These are phyloP conservation scores for Gastrophryne carolinensis DNA, from an alignment of 2,797 vertebrate genomes.

Conservation along the genomic window DNA sequence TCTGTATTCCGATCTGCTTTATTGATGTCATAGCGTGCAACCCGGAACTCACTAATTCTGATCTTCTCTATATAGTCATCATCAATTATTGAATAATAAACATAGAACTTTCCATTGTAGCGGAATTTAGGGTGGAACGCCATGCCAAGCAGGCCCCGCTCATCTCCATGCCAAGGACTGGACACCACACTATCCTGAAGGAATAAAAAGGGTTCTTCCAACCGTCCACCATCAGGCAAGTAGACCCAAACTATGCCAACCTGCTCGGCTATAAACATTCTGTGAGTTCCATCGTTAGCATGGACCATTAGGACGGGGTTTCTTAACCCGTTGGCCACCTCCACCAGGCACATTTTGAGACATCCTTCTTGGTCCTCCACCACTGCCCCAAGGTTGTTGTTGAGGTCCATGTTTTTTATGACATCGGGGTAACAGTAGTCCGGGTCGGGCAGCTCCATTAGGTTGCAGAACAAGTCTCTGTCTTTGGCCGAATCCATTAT, in stretches of 20 bases:
- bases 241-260: constrained; percentile 82
- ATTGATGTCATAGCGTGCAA: constrained; percentile 74
- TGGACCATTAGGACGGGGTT: constrained; percentile 81
- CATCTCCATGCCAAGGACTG: constrained; percentile 77
- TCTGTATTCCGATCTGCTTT: constrained; percentile 75
- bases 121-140: constrained; percentile 79
- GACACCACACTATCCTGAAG: constrained; percentile 76
- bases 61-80: constrained; percentile 72
- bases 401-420: constrained; percentile 69
- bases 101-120: constrained; percentile 77
- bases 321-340: constrained; percentile 78
- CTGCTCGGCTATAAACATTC: constrained; percentile 80
- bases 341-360: constrained; percentile 78
- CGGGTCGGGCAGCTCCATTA: constrained; percentile 72
- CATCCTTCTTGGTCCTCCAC: constrained; percentile 71
- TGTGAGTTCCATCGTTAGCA: constrained; percentile 70
- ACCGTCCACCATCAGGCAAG: constrained; percentile 70
- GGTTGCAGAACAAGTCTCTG: constrained; percentile 68
- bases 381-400: constrained; percentile 69
- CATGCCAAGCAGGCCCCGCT: constrained; percentile 83
- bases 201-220: constrained; percentile 81
- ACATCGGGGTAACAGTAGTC: constrained; percentile 83
- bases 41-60: constrained; percentile 79
- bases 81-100: constrained; percentile 77
- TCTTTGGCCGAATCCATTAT: constrained; percentile 63